Percentiles rank a stretch among this genome's conserved stretches.
Conservation (phyloP, 1,140 invertebrate genomes). For the Zaprionus ghesquierei region DNA sequence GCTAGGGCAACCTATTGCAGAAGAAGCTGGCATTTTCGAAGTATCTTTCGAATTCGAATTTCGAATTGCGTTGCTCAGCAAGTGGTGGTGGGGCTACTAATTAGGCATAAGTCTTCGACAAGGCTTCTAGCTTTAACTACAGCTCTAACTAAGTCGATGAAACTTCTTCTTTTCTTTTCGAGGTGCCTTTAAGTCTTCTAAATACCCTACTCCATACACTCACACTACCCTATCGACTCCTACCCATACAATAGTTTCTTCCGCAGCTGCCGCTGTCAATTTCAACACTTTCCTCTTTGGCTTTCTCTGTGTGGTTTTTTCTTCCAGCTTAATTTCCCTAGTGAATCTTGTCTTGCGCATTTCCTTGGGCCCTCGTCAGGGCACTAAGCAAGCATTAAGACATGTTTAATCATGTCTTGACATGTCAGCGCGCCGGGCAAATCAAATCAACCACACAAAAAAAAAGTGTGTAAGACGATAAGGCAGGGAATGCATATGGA, state of each 20-base stretch:
- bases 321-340: conserved; percentile 56
- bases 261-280: neutral
- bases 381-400: conserved; percentile 45
- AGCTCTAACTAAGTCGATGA: no score
- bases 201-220: neutral
- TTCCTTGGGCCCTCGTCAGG: conserved; percentile 34
- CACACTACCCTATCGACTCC: neutral
- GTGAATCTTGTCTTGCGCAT: conserved; percentile 28
- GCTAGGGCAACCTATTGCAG: neutral
- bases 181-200: neutral
- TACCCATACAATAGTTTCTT: neutral
- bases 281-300: conserved; percentile 18
- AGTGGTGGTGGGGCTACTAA: neutral
- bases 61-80: neutral
- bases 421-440: conserved; percentile 19
- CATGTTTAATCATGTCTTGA: conserved; percentile 53
- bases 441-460: conserved; percentile 14
- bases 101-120: neutral
- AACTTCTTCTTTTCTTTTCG: conserved; percentile 11
- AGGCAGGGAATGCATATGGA: conserved; percentile 21
- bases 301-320: neutral
- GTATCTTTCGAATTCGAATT: neutral
- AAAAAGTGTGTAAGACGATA: conserved; percentile 32
- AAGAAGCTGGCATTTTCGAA: neutral
- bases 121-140: neutral